Evolutionary conservation across 2,797 vertebrate species (phyloP).

Genomic region (Poecilia velifera): DNA sequence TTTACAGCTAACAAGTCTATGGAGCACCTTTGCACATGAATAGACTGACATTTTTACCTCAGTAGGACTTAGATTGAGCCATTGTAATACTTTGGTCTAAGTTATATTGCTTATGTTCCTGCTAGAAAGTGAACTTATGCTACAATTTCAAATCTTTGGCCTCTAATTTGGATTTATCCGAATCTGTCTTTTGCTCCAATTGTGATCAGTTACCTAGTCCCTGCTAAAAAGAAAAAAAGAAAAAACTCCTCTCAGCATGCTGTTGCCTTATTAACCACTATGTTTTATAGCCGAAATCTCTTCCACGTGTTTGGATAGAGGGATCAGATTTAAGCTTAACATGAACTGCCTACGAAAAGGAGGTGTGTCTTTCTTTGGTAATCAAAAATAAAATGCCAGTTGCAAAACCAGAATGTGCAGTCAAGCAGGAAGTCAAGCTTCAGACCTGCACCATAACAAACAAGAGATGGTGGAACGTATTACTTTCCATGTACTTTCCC

Average conservation of each 20-base stretch:
- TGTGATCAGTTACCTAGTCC: background rate
- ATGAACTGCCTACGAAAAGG: background rate
- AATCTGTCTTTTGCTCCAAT: background rate
- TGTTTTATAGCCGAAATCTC: background rate
- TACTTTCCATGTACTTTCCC: background rate
- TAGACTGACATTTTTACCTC: background rate
- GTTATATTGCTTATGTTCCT: background rate
- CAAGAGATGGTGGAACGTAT: background rate
- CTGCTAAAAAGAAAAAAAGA: background rate
- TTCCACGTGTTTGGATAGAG: background rate
- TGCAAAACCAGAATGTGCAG: conserved; percentile 7
- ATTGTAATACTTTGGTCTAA: background rate
- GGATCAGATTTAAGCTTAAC: background rate
- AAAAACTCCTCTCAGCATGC: background rate
- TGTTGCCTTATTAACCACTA: background rate
- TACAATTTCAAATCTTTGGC: background rate
- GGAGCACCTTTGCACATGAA: background rate
- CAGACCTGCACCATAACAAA: background rate
- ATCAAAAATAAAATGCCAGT: background rate
- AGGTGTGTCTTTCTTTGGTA: background rate
- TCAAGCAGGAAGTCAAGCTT: conserved; percentile 2
- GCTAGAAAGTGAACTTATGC: background rate
- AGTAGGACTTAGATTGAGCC: background rate
- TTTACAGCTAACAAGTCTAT: background rate
- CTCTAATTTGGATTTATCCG: too few relatives aligned